Conservation (phyloP, 1,140 invertebrate genomes). For the Anastrepha obliqua region DNA sequence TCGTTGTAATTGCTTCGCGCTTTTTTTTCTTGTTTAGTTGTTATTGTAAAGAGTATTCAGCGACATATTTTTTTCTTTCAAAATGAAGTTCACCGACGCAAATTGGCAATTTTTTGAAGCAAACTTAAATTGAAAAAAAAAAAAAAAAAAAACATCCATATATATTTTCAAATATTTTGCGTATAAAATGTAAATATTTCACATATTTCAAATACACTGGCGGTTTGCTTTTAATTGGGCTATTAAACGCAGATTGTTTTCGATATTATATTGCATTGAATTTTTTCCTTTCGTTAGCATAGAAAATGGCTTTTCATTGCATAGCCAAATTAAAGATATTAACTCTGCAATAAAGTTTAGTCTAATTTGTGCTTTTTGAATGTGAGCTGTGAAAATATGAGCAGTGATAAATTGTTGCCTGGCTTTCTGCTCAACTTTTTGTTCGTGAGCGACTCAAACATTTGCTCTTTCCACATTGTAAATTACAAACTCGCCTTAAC, state of each 20-base stretch:
- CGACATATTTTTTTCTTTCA: neutral
- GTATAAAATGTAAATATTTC: neutral
- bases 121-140: neutral
- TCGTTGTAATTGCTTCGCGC: neutral
- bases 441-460: no score
- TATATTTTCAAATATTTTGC: neutral
- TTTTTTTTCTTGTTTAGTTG: neutral
- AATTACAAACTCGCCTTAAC: no score
- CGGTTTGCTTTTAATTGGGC: conserved; percentile 24
- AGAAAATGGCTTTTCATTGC: neutral
- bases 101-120: neutral
- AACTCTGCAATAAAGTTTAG: no score
- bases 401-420: no score
- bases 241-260: conserved; percentile 39
- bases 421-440: no score
- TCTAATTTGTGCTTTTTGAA: no score
- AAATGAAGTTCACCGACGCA: neutral
- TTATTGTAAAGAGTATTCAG: neutral
- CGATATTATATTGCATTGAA: neutral
- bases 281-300: neutral
- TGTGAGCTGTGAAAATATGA: no score
- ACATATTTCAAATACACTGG: neutral
- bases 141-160: neutral
- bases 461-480: no score
- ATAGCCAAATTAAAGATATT: neutral